These are phyloP conservation scores for Eupithecia inturbata DNA, from an alignment of 2,888 invertebrate species.

Conservation along the genomic window DNA sequence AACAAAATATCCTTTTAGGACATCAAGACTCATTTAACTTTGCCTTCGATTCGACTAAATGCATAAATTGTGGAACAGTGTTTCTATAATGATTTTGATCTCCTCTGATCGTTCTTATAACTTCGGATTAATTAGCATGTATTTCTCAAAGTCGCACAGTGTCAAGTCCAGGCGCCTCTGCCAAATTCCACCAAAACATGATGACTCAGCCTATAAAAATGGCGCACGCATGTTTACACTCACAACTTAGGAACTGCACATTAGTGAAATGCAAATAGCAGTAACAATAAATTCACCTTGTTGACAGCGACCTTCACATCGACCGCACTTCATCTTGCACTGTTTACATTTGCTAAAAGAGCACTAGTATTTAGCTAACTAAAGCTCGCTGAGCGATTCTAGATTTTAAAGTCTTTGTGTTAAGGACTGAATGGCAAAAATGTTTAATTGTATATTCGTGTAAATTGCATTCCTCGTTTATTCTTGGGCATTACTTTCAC, in stretches of 20 bases:
- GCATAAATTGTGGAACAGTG: not conserved
- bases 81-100: not conserved
- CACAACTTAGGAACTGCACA: constrained; percentile 1
- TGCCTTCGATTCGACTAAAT: not conserved
- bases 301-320: constrained; percentile 40
- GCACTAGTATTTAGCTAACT: constrained; percentile 1
- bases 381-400: constrained; percentile 23
- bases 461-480: constrained; percentile 40
- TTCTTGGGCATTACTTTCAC: constrained; percentile 35
- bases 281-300: constrained; percentile 39
- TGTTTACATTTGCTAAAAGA: constrained; percentile 40
- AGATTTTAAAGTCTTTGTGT: constrained; percentile 11
- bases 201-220: constrained; percentile 29
- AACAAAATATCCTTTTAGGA: not conserved
- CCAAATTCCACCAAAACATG: constrained; percentile 26
- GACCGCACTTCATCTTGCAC: constrained; percentile 39
- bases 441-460: constrained; percentile 27
- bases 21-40: not conserved
- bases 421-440: constrained; percentile 11
- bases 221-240: constrained; percentile 34
- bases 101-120: not conserved
- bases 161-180: constrained; percentile 18
- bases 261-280: constrained; percentile 30
- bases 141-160: not conserved
- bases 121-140: not conserved